Percentiles rank a stretch among this genome's conserved stretches.
Conservation (phyloP, 2,113 vertebrate genomes). For the Circaetus cinerascens region DNA sequence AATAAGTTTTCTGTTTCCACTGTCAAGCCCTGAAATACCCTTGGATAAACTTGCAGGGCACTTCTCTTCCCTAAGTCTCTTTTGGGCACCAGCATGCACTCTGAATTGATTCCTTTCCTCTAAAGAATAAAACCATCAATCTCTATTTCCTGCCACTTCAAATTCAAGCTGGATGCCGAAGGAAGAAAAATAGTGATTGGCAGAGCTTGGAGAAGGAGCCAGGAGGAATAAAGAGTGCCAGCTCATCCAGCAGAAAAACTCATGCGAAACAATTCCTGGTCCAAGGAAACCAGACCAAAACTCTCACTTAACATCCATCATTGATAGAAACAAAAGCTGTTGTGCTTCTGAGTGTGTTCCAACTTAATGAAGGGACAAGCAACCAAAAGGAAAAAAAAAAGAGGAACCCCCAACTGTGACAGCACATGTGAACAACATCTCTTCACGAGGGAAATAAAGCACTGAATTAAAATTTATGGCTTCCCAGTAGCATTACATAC, state of each 20-base stretch:
- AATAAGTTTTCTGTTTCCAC: neutral
- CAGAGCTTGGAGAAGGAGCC: neutral
- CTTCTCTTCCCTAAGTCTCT: neutral
- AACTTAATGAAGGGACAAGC: slow-evolving; percentile 32
- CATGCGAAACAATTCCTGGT: neutral
- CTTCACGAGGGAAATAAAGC: slow-evolving; percentile 18
- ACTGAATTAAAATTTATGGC: slow-evolving; percentile 53
- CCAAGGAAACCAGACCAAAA: slow-evolving; percentile 26
- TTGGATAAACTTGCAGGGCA: neutral
- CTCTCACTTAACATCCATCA: slow-evolving; percentile 40
- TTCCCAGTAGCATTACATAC: slow-evolving; percentile 64
- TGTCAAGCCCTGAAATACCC: neutral
- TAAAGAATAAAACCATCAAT: slow-evolving; percentile 12
- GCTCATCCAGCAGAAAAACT: slow-evolving; percentile 7
- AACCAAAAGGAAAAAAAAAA: neutral
- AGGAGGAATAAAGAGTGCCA: neutral
- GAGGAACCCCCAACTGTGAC: slow-evolving; percentile 51
- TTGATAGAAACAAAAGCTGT: slow-evolving; percentile 40
- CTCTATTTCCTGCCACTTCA: slow-evolving; percentile 4
- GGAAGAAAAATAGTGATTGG: neutral
- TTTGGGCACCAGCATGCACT: neutral
- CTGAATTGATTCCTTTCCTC: slow-evolving; percentile 1
- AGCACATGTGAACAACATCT: slow-evolving; percentile 40
- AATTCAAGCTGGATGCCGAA: neutral
- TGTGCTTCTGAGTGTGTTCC: neutral